Evolutionary conservation across 2,888 invertebrate genomes (phyloP), one percentile per base, ranked within the genome.

Genomic region (Belgica antarctica): DNA sequence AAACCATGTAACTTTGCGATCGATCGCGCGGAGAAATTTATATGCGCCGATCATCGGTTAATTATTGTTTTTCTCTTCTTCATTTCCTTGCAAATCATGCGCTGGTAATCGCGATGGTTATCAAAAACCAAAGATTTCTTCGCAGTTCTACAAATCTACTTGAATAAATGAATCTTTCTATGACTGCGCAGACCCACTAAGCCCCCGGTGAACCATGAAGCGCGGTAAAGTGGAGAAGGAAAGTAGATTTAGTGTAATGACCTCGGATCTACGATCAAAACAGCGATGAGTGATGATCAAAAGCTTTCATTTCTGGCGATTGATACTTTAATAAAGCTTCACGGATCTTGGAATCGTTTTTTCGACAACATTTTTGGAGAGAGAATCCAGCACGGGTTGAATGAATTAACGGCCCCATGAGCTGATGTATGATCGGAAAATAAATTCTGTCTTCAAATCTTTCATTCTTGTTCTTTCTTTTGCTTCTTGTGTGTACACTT

Each of bases 401-500:
- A 31, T 31, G 31, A 31, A 31, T 31, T 31, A 31, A 31, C 31
- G 31, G 31, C 31, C n/a, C 31, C 31, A 31, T 31, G 5, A 5
- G 5, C 12, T 3, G n/a, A 17, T 47, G 47, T 34, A 10, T 47
- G 47, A 47, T 8, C 8, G 36, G 10, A 31, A 10, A 31, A 31
- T 31, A 31, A 31, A 31, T 7, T 31, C 31, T 57, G 17, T 57
- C 57, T 22, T 57, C 15, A 15, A 8, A 47, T 8, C 15, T 47
- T 5, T 47, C 47, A 5, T 47, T n/a, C 17, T 47, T 47, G n/a
- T 47, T 31, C 31, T 31, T 31, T 10, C 5, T 10, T 31, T 31
- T 31, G 31, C 31, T 31, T 31, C 31, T 31, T 31, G 46, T 46
- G 46, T 46, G 46, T 46, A 46, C 46, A 46, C 12, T 46, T 46